Percentiles rank a stretch among this genome's conserved stretches.
Conservation (phyloP, 2,797 vertebrate genomes). For the Myripristis murdjan region DNA sequence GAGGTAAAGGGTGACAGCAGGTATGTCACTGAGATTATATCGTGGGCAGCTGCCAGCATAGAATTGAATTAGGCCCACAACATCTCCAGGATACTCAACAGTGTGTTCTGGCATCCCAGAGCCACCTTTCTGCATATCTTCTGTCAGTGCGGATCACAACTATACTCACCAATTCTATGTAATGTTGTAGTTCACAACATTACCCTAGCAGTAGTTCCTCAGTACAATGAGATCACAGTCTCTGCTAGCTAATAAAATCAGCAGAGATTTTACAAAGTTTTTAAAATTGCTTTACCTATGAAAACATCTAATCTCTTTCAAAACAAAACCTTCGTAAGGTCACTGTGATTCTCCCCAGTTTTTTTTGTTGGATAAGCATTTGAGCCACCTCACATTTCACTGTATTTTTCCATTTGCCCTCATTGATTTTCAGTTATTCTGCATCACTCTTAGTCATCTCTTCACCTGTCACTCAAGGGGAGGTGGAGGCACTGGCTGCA, state of each 20-base stretch:
- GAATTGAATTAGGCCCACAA: constrained; percentile 68
- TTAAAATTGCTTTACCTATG: not conserved
- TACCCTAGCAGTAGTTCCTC: constrained; percentile 25
- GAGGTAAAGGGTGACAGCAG: constrained; percentile 58
- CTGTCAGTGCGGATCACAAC: constrained; percentile 32
- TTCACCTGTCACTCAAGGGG: not conserved
- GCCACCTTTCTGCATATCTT: constrained; percentile 30
- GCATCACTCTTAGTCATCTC: not conserved
- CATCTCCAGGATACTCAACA: constrained; percentile 2
- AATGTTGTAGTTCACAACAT: constrained; percentile 47
- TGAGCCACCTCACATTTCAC: not conserved
- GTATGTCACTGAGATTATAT: constrained; percentile 74
- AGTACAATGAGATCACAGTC: not conserved
- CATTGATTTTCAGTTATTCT: not conserved
- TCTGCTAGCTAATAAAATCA: no score
- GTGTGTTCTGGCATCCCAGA: constrained; percentile 54
- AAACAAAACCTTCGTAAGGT: constrained; percentile 3
- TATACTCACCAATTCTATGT: not conserved
- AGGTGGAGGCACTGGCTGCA: not conserved
- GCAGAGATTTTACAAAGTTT: not conserved
- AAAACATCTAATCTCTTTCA: constrained; percentile 2
- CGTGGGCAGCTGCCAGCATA: constrained; percentile 64
- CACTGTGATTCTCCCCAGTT: not conserved
- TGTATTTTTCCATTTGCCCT: not conserved
- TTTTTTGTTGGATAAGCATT: not conserved